These are phyloP conservation scores for Pachliopta kotzebuea DNA, from an alignment of 2,888 invertebrate genomes.

Conservation along the genomic window DNA sequence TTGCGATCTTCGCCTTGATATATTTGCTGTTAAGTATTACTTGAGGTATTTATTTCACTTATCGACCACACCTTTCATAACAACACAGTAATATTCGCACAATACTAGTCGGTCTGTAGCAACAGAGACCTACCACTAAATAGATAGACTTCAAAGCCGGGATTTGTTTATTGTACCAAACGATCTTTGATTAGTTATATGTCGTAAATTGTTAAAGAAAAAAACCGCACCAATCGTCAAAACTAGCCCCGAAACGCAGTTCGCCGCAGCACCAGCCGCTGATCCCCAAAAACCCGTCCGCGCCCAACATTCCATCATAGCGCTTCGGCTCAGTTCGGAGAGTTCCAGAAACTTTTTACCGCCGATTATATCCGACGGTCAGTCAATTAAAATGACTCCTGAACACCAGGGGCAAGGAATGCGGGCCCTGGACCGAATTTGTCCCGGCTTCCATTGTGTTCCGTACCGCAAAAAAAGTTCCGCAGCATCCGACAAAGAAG, in stretches of 20 bases:
- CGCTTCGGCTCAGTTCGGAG: constrained; percentile 46
- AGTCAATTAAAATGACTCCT: constrained; percentile 76
- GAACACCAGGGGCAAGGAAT: constrained; percentile 70
- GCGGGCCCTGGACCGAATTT: constrained; percentile 62
- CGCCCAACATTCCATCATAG: constrained; percentile 69
- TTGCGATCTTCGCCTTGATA: no score
- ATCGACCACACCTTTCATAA: no score
- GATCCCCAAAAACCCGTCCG: constrained; percentile 46
- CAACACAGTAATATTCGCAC: no score
- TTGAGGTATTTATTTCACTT: no score
- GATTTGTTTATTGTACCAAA: no score
- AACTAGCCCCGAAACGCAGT: not conserved
- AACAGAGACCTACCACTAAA: no score
- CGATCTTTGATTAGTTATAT: no score
- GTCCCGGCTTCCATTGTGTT: constrained; percentile 68
- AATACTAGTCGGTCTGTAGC: no score
- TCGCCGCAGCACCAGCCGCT: constrained; percentile 36
- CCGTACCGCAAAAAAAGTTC: constrained; percentile 52
- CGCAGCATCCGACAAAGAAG: constrained; percentile 67
- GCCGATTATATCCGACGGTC: constrained; percentile 54
- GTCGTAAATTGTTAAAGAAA: not conserved
- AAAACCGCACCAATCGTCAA: constrained; percentile 1
- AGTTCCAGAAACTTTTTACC: constrained; percentile 46
- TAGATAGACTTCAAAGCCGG: no score
- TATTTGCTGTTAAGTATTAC: no score